Conservation (phyloP, 2,797 vertebrate genomes). For the Sebastes iracundus region DNA sequence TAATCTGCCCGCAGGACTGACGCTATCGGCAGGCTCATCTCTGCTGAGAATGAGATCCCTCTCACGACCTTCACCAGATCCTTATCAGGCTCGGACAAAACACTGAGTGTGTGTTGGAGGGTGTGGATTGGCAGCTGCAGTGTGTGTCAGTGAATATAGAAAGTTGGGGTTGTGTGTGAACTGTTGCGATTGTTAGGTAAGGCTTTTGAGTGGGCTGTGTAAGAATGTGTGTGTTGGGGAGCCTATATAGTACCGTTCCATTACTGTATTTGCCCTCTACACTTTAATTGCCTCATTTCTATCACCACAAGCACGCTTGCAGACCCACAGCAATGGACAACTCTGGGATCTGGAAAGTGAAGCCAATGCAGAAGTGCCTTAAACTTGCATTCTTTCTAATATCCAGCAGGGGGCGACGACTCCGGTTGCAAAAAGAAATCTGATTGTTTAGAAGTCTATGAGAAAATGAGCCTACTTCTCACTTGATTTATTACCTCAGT, state of each 20-base stretch:
- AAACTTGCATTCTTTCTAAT: too few species aligned
- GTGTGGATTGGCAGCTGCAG: conserved; percentile 15
- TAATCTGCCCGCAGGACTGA: conserved; percentile 72
- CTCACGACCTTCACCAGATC: conserved; percentile 81
- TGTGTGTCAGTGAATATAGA: conserved; percentile 5
- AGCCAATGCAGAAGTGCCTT: too few species aligned
- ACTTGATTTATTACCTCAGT: too few species aligned
- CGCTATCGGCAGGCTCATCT: conserved; percentile 77
- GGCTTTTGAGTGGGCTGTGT: neutral
- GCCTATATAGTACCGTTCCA: neutral
- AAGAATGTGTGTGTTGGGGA: neutral
- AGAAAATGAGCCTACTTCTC: too few species aligned
- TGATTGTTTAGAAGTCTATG: too few species aligned
- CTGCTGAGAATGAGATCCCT: conserved; percentile 79
- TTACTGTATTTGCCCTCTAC: conserved; percentile 18
- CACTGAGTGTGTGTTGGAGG: conserved; percentile 23
- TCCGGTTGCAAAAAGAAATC: too few species aligned
- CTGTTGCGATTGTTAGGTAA: conserved; percentile 21
- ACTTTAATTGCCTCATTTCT: conserved; percentile 35
- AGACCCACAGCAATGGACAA: neutral
- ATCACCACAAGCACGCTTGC: neutral
- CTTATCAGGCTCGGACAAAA: conserved; percentile 65
- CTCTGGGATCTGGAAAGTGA: too few species aligned
- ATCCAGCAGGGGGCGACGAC: too few species aligned
- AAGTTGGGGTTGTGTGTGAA: conserved; percentile 23